These are phyloP conservation scores for Etheostoma perlongum DNA, from an alignment of 2,797 vertebrate genomes.

Conservation along the genomic window DNA sequence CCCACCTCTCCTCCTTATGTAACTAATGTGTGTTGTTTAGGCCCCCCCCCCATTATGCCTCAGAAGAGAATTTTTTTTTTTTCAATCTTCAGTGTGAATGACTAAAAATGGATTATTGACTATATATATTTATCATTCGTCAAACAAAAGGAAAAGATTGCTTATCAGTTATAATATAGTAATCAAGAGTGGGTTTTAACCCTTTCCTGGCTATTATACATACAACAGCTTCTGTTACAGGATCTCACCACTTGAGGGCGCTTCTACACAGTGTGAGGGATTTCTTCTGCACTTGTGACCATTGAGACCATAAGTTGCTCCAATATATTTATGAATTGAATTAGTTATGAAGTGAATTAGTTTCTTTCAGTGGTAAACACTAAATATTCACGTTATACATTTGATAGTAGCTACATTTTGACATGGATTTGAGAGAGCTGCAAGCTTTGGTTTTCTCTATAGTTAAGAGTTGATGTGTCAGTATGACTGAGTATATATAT, in stretches of 20 bases:
- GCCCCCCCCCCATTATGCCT: slow-evolving; percentile 54
- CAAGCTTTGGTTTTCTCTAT: slow-evolving; percentile 9
- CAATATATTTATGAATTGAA: too few relatives aligned
- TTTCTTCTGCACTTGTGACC: neutral
- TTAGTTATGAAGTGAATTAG: neutral
- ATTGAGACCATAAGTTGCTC: neutral
- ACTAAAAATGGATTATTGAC: slow-evolving; percentile 77
- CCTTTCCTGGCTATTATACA: slow-evolving; percentile 76
- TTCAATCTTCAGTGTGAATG: slow-evolving; percentile 77
- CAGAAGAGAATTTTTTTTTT: slow-evolving; percentile 66
- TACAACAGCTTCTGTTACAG: slow-evolving; percentile 35
- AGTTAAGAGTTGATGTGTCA: slow-evolving; percentile 11
- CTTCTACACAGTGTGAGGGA: slow-evolving; percentile 36
- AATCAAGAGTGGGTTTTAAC: slow-evolving; percentile 77
- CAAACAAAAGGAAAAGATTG: slow-evolving; percentile 72
- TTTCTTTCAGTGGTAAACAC: slow-evolving; percentile 22
- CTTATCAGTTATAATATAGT: slow-evolving; percentile 75
- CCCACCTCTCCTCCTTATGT: slow-evolving; percentile 51
- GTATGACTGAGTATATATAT: slow-evolving; percentile 8
- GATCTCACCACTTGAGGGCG: slow-evolving; percentile 52
- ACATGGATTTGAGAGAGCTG: slow-evolving; percentile 10
- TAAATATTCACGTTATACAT: slow-evolving; percentile 35
- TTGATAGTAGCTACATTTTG: slow-evolving; percentile 35
- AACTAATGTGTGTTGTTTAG: slow-evolving; percentile 78
- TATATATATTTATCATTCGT: slow-evolving; percentile 85